Evolutionary conservation across 2,113 vertebrate genomes (phyloP), one percentile per base, ranked within the genome.

Genomic region (Vulpes ferrilata): DNA sequence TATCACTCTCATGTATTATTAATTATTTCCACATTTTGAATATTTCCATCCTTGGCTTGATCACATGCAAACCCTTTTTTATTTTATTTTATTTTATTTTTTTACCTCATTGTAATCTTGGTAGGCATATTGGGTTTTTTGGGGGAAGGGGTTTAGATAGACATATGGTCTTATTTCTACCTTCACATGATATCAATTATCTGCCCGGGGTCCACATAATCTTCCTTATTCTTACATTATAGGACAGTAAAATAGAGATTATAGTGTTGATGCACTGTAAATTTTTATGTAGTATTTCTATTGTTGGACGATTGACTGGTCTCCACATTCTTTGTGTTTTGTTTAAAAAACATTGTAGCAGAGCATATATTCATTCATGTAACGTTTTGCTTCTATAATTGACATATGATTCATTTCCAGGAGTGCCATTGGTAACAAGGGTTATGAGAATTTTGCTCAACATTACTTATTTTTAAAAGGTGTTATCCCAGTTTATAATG

Each of bases 321-420:
- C 92, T 92, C 43, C 12, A 86, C 71, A 86, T 95, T 91, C 30
- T 82, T 90, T 86, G 9, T 80, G 17, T 83, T 95, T 93, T 81
- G 20, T 93, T 92, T n/a, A 51, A 79, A 90, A 53, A 48, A 55
- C 76, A 62, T 62, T 80, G 15, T 88, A 84, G n/a, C 11, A 81
- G 83, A 65, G 17, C 13, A 10, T 91, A 65, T 73, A 83, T 95
- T 51, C 32, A 83, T 90, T 93, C 62, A 65, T 38, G 80, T 35
- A 88, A 65, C 16, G 1, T 30, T 88, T 92, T 81, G 27, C 32
- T 94, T 88, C 48, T 76, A 60, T 92, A 76, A 20, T 69, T 85
- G 91, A 76, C 11, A 10, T 59, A 84, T n/a, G 43, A 25, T 80
- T 38, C 23, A 16, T 88, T 91, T 82, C 53, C 62, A 74, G 23